Evolutionary conservation across 2,113 vertebrate genomes (phyloP), one percentile per base, ranked within the genome.

Genomic region (Daphoenositta chrysoptera): DNA sequence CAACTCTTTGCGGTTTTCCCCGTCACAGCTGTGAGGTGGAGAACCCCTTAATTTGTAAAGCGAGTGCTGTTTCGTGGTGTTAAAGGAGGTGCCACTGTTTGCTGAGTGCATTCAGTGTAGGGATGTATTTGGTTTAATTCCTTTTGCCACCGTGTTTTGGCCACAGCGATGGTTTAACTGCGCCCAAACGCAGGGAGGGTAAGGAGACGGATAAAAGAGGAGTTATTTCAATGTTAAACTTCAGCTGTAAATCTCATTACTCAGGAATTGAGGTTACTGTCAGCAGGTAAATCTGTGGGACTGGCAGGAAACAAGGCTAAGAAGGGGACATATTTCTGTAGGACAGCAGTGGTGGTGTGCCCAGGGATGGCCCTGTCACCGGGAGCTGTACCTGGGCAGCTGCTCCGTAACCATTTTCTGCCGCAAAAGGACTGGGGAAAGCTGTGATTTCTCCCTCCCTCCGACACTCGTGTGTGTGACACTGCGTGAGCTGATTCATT

Each of bases 191-290:
- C 68, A 54, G 80, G 80, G 76, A 90, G 58, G 71, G 68, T 30
- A n/a, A 80, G 68, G 58, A 77, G 80, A 58, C 2, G 63, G 95
- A 71, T 39, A 56, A 66, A 73, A 89, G 54, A 91, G 45, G 66
- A 92, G 60, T 90, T 93, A 90, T 82, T 95, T 95, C 85, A 91
- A 70, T 78, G 94, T 93, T 95, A 90, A 96, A 96, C 84, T 96
- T 72, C 35, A n/a, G n/a, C 89, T 91, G 40, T 39, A 88, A 96
- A 97, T 81, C 64, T 90, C 86, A 87, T 92, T 95, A 92, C 33
- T 90, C 53, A 30, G 87, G 90, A 97, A 96, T 91, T 82, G 92
- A 96, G 95, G 94, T 95, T 96, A 93, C 68, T 51, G 86, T 73
- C 86, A 54, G 77, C 85, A 92, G 79, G 82, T 90, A 56, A 95